Conservation (phyloP, 2,797 vertebrate species). For the Cossypha heuglini region DNA sequence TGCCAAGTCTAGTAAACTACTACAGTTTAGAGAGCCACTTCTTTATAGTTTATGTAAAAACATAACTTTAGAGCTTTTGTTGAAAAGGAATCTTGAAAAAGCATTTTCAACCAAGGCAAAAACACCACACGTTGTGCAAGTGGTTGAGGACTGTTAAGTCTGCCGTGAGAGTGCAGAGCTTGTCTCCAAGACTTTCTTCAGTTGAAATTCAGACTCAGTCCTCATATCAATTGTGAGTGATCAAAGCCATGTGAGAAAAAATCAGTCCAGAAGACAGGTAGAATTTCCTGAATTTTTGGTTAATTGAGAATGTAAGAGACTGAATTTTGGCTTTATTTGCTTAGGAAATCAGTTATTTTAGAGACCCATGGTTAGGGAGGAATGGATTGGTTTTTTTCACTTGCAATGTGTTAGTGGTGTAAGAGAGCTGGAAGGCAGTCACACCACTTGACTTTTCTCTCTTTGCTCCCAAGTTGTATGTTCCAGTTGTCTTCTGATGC, state of each 20-base stretch:
- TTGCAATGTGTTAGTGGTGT: not conserved
- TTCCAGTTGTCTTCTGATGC: not conserved
- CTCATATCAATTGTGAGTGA: not conserved
- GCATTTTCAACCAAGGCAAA: not conserved
- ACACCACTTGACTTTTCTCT: not conserved
- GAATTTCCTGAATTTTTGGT: not conserved
- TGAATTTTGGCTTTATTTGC: not conserved
- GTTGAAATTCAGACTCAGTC: not conserved
- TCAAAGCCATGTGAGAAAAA: not conserved
- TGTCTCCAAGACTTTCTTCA: not conserved
- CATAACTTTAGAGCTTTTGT: not conserved
- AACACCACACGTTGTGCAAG: rapidly evolving
- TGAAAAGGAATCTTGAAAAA: not conserved
- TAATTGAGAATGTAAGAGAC: not conserved
- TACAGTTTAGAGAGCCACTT: not conserved
- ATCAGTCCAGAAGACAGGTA: not conserved
- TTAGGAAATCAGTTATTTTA: not conserved
- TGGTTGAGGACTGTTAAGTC: rapidly evolving
- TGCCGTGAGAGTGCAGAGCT: not conserved
- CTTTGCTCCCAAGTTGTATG: not conserved
- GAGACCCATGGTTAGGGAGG: not conserved
- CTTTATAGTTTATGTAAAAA: not conserved
- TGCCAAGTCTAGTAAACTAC: slow-evolving; percentile 19
- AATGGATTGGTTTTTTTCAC: not conserved
- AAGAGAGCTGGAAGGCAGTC: not conserved